Evolutionary conservation across 1,140 invertebrate species (phyloP), one percentile per base, ranked within the genome.

Genomic region (Lutraria rhynchaena): DNA sequence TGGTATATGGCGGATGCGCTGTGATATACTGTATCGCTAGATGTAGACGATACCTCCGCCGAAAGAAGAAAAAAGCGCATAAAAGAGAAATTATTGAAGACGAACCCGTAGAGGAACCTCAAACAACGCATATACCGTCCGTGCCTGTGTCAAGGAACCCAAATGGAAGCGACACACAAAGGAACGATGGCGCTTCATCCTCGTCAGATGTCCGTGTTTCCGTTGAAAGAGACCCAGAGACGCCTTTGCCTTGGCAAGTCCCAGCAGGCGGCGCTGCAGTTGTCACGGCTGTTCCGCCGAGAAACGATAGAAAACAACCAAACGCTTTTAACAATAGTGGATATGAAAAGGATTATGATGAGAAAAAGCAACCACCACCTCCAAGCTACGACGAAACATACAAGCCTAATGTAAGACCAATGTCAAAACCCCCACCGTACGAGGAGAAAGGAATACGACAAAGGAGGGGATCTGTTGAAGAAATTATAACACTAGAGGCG

Each of bases 1-100:
- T 89, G 29, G 82, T 90, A 17, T 90, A 90, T 55, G 89, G 89
- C 3, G 87, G 89, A 1, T 90, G 89, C 53, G 76, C 81, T 29
- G 71, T 86, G 22, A 87, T 90, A 37, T 90, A 90, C 57, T 89
- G 89, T 51, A 83, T 85, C 46, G 78, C 78, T 15, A 85, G 83
- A 78, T 88, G 86, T 31, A 33, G 84, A 57, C 41, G 80, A 53
- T 81, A 86, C 51, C 22, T 86, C 5, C 71, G 55, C 27, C 17
- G 74, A 37, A 81, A 81, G 33, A 81, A 83, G 37, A 70, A 71
- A 57, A 73, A 81, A 41, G 41, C n/a, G 49, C 44, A 49, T 17
- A 33, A 51, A n/a, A 37, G 76, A 3, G 60, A 85, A 17, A 27
- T 31, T 11, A 46, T 35, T 51, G 65, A 83, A 3, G 57, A 74